Evolutionary conservation across 1,140 invertebrate genomes (phyloP).

Genomic region (Dolichoris vasculosae): DNA sequence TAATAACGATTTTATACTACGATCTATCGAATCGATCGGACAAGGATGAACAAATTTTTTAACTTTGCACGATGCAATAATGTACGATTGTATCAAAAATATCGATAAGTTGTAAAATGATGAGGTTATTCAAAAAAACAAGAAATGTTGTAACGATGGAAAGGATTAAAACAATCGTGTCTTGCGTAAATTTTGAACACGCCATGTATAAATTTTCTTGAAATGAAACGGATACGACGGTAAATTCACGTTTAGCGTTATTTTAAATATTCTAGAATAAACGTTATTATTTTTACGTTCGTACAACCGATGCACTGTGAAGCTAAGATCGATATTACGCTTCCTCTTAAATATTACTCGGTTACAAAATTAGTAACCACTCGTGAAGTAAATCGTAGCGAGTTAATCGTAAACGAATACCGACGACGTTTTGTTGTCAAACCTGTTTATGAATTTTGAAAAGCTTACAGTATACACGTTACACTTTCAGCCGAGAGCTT

Average conservation of each 20-base stretch:
- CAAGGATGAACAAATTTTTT: too few relatives aligned
- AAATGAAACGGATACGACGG: too few relatives aligned
- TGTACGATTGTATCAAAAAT: too few relatives aligned
- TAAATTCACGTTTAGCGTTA: neutral
- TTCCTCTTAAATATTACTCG: neutral
- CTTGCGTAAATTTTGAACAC: too few relatives aligned
- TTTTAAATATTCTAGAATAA: neutral
- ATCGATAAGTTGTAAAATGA: too few relatives aligned
- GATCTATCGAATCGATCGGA: too few relatives aligned
- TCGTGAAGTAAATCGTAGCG: neutral
- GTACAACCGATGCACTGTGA: neutral
- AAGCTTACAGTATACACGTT: slow-evolving; percentile 32
- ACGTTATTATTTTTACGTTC: neutral
- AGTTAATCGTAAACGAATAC: too few relatives aligned
- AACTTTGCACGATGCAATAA: too few relatives aligned
- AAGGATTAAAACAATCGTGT: too few relatives aligned
- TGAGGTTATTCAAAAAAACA: too few relatives aligned
- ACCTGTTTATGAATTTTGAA: neutral
- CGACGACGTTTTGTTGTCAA: neutral
- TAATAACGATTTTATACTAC: neutral
- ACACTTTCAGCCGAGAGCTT: slow-evolving; percentile 63
- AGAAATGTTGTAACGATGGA: too few relatives aligned
- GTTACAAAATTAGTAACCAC: neutral
- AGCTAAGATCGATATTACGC: neutral
- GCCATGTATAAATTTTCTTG: too few relatives aligned